Evolutionary conservation across 2,888 invertebrate species (phyloP), one percentile per base, ranked within the genome.

Genomic region (Gastracanthus pulcherrimus): DNA sequence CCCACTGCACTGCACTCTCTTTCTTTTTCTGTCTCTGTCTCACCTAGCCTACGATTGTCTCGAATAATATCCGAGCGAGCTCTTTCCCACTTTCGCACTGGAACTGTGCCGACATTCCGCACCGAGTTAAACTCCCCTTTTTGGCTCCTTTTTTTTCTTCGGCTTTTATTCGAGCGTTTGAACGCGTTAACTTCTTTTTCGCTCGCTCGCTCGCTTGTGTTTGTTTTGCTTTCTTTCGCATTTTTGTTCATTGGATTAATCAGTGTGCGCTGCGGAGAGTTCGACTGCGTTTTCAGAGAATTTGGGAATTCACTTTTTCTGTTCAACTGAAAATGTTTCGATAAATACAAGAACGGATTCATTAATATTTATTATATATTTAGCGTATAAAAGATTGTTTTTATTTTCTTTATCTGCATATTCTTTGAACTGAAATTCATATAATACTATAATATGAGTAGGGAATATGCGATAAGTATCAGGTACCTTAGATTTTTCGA

Each of bases 61-160:
- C 66, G 81, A 76, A 81, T 76, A 81, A 81, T 81, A 72, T 72
- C 62, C 58, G 19, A 58, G n/a, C n/a, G 38, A 45, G 74, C 72
- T 72, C 76, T 74, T 74, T 77, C 67, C 76, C 69, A 48, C 76
- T 77, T 74, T 74, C 72, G 60, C 76, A 60, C 64, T 26, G 60
- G 55, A 19, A 67, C 23, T 71, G 23, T 58, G 51, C 34, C 81
- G 64, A 60, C 71, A 66, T 72, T 81, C 72, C 80, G 70, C 60
- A 48, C 29, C 45, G 38, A 71, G 70, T 36, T 55, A 55, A 62
- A 62, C 76, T 69, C n/a, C 48, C 77, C 13, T 26, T 11, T 13
- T n/a, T 41, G 11, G 5, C n/a, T 34, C 29, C 19, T 31, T 55
- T 31, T 67, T 41, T 66, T 38, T 13, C 11, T 23, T 23, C 1